These are phyloP conservation scores for Lomographa bimaculata DNA, from an alignment of 2,888 invertebrate genomes.

Conservation along the genomic window DNA sequence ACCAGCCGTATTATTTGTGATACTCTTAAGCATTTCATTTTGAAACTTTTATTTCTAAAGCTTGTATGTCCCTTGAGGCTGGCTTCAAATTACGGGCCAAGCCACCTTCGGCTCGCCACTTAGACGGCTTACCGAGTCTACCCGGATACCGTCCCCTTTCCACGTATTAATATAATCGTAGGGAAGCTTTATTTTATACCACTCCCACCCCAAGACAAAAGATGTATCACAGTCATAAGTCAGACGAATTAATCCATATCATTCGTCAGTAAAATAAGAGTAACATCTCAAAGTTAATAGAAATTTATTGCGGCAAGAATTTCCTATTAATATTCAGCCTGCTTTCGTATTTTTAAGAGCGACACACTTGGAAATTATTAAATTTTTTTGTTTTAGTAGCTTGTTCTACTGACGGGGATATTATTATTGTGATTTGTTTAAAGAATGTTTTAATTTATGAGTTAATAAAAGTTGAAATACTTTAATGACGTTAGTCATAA, in stretches of 20 bases:
- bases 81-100: constrained; percentile 42
- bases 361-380: constrained; percentile 21
- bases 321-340: constrained; percentile 28
- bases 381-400: constrained; percentile 19
- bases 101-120: constrained; percentile 53
- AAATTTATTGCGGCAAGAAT: constrained; percentile 69
- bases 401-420: constrained; percentile 16
- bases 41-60: constrained; percentile 10
- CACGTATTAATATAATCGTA: constrained; percentile 79
- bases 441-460: constrained; percentile 1
- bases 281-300: constrained; percentile 78
- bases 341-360: constrained; percentile 25
- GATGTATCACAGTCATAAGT: constrained; percentile 83
- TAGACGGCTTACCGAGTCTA: constrained; percentile 66
- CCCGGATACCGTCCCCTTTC: constrained; percentile 65
- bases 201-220: constrained; percentile 65
- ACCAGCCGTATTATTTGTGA: too few species aligned
- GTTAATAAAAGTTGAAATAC: too few species aligned
- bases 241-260: constrained; percentile 81
- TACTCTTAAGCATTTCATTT: too few species aligned
- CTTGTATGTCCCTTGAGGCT: constrained; percentile 24
- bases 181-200: constrained; percentile 77
- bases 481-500: too few species aligned
- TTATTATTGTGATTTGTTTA: constrained; percentile 17
- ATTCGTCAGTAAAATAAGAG: constrained; percentile 79